Evolutionary conservation across 2,888 invertebrate species (phyloP).

Genomic region (Athalia cordata): DNA sequence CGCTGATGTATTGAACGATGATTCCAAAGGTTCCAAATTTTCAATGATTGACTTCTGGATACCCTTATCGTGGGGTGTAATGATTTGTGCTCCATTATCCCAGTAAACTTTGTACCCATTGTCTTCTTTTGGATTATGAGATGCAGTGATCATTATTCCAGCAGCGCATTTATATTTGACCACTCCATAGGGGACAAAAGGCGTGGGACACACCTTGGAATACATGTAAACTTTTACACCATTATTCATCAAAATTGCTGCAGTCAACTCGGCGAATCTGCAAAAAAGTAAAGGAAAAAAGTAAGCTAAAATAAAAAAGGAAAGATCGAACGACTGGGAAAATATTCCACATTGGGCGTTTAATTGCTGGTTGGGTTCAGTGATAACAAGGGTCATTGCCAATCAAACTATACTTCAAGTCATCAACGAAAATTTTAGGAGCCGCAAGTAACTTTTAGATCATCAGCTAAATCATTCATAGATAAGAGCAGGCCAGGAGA

Average conservation of each 20-base stretch:
- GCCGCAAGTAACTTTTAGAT: no score
- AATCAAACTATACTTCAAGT: not conserved
- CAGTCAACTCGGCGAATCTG: slow-evolving; percentile 92
- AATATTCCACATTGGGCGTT: not conserved
- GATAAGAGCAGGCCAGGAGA: not conserved
- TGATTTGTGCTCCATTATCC: slow-evolving; percentile 96
- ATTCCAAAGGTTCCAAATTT: slow-evolving; percentile 84
- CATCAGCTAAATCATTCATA: not conserved
- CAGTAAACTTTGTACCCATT: slow-evolving; percentile 99
- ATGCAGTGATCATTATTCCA: slow-evolving; percentile 96
- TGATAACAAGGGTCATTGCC: not conserved
- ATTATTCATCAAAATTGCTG: slow-evolving; percentile 86
- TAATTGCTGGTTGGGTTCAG: no score
- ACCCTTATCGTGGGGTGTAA: slow-evolving; percentile 91
- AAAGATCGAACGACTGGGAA: not conserved
- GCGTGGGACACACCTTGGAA: slow-evolving; percentile 90
- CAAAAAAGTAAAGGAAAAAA: slow-evolving; percentile 48
- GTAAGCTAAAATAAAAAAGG: not conserved
- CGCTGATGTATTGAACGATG: slow-evolving; percentile 85
- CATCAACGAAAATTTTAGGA: no score
- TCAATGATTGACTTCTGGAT: slow-evolving; percentile 87
- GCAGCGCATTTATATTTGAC: slow-evolving; percentile 83
- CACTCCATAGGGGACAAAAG: slow-evolving; percentile 93
- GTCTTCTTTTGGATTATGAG: slow-evolving; percentile 96
- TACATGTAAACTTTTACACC: slow-evolving; percentile 89